Percentiles rank a stretch among this genome's conserved stretches.
Conservation (phyloP, 2,888 invertebrate genomes). For the Cantharis rustica region DNA sequence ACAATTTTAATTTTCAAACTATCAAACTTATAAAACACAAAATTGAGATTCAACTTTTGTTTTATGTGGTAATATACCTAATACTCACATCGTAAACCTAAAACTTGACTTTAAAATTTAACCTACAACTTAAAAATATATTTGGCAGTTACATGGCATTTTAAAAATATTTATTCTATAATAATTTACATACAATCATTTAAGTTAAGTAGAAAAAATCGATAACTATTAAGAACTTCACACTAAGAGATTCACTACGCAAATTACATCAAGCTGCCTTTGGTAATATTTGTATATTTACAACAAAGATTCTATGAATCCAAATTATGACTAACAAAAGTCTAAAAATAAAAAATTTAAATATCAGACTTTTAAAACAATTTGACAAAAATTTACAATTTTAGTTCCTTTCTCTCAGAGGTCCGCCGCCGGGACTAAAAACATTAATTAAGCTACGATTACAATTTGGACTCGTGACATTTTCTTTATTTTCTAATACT, state of each 20-base stretch:
- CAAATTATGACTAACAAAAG: not conserved
- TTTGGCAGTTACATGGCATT: not conserved
- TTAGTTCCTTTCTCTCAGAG: constrained; percentile 57
- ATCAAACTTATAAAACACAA: too few species aligned
- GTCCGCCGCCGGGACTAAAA: constrained; percentile 55
- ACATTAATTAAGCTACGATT: constrained; percentile 46
- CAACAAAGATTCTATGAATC: not conserved
- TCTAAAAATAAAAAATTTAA: not conserved
- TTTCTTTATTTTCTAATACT: constrained; percentile 56
- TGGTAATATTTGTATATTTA: not conserved
- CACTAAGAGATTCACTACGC: not conserved
- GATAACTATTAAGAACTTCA: not conserved
- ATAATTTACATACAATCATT: not conserved
- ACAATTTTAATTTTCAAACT: too few species aligned
- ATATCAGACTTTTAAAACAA: not conserved
- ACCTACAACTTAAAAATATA: not conserved
- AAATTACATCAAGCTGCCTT: not conserved
- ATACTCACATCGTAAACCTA: too few species aligned
- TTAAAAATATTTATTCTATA: not conserved
- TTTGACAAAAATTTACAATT: not conserved
- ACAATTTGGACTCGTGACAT: constrained; percentile 52
- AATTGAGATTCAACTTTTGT: too few species aligned
- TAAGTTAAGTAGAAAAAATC: not conserved
- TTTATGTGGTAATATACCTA: too few species aligned
- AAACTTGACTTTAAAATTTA: not conserved